phyloP scores from a whole-genome alignment of 2,797 vertebrate genomes.

The Centroberyx gerrardi region DNA sequence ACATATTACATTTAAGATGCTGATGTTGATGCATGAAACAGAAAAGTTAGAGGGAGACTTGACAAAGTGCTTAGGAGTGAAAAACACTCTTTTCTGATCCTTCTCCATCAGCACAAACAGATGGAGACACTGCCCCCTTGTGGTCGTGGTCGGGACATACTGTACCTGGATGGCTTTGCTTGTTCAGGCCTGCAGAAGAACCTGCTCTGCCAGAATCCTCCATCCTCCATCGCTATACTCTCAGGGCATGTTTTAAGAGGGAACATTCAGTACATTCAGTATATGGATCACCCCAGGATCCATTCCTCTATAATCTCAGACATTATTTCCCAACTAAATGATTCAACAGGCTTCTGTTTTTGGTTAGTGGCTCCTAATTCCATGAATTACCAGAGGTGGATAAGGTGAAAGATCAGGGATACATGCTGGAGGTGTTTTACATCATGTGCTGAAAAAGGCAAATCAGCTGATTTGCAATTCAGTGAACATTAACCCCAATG shows the following conservation, averaged over 20 bases:
- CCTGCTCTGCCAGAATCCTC: slow-evolving; percentile 33
- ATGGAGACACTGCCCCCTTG: slow-evolving; percentile 59
- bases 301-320: background rate
- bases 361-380: too few species aligned
- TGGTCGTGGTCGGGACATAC: slow-evolving; percentile 16
- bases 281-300: background rate
- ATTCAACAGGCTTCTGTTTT: too few species aligned
- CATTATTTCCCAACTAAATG: too few species aligned
- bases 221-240: background rate
- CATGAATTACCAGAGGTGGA: too few species aligned
- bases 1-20: background rate
- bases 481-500: too few species aligned
- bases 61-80: too few species aligned
- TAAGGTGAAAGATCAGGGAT: too few species aligned
- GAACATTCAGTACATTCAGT: background rate
- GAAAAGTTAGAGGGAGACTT: background rate
- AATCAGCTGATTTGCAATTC: too few species aligned
- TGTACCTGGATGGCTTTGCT: too few species aligned
- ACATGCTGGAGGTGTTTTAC: too few species aligned
- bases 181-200: background rate
- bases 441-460: too few species aligned
- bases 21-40: slow-evolving; percentile 13
- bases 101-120: background rate
- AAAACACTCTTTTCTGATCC: background rate
- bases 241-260: background rate